Evolutionary conservation across 2,113 vertebrate genomes (phyloP).

Genomic region (Trichomycterus rosablanca): DNA sequence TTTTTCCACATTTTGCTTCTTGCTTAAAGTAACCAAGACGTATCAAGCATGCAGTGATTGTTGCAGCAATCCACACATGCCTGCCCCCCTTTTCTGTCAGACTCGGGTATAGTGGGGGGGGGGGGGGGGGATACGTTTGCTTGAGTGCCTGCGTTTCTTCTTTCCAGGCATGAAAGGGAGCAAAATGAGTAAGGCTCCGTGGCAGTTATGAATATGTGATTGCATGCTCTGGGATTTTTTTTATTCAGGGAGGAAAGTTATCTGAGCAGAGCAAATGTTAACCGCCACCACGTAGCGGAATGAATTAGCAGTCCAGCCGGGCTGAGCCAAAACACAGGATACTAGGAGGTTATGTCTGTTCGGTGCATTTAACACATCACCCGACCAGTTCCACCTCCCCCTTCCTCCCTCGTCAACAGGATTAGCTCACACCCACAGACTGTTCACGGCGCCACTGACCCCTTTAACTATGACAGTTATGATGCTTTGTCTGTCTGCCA

Average conservation of each 20-base stretch:
- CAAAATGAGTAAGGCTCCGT: conserved; percentile 16
- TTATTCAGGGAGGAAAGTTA: conserved; percentile 19
- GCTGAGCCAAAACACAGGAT: conserved; percentile 54
- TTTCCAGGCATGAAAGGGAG: conserved; percentile 25
- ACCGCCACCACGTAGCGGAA: conserved; percentile 58
- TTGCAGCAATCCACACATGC: not conserved
- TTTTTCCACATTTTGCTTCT: not conserved
- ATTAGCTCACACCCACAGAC: conserved; percentile 71
- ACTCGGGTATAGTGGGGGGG: conserved; percentile 18
- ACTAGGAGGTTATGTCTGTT: conserved; percentile 38
- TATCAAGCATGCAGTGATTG: not conserved
- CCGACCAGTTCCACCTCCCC: conserved; percentile 68
- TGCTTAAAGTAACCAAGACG: not conserved
- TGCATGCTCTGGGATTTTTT: conserved; percentile 20
- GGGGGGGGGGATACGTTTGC: not conserved
- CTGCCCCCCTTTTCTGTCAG: conserved; percentile 3
- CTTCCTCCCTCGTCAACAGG: conserved; percentile 63
- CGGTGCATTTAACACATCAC: conserved; percentile 40
- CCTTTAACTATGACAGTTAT: conserved; percentile 42
- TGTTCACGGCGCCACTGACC: conserved; percentile 54
- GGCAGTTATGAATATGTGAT: conserved; percentile 39
- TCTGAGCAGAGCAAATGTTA: conserved; percentile 15
- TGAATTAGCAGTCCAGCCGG: conserved; percentile 77
- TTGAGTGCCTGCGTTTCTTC: conserved; percentile 4
- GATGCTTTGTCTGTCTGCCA: conserved; percentile 32